Evolutionary conservation across 2,888 invertebrate species (phyloP).

Genomic region (Xiphydria camelus): DNA sequence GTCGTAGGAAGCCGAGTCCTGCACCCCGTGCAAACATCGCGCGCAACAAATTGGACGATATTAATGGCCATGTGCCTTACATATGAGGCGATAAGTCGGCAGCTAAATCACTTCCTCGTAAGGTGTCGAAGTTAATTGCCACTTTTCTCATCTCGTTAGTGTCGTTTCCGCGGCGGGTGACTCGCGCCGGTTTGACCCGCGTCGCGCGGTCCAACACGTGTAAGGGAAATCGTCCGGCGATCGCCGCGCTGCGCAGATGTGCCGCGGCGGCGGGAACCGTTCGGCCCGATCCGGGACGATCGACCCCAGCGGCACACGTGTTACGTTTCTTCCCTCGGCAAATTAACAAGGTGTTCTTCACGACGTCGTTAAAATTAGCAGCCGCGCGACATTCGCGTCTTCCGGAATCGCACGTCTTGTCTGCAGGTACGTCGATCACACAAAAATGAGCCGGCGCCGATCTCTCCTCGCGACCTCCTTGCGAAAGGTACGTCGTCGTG

Average conservation of each 20-base stretch:
- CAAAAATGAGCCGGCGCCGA: too few species aligned
- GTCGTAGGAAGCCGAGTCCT: too few species aligned
- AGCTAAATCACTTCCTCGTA: slow-evolving; percentile 27
- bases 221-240: slow-evolving; percentile 25
- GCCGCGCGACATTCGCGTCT: background rate
- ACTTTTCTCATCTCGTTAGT: slow-evolving; percentile 47
- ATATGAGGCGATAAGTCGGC: slow-evolving; percentile 15
- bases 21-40: too few species aligned
- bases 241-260: background rate
- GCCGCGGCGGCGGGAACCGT: background rate
- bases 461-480: too few species aligned
- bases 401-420: too few species aligned
- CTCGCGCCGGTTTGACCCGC: slow-evolving; percentile 14
- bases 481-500: too few species aligned
- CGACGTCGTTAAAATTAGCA: background rate
- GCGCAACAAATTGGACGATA: slow-evolving; percentile 2
- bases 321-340: background rate
- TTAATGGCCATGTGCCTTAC: slow-evolving; percentile 1
- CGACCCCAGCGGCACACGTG: too few species aligned
- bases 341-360: background rate
- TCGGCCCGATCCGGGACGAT: too few species aligned
- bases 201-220: slow-evolving; percentile 22
- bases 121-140: slow-evolving; percentile 49
- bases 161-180: slow-evolving; percentile 23
- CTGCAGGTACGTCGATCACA: too few species aligned